Percentiles rank a stretch among this genome's conserved stretches.
Evolutionary conservation across 2,797 vertebrate genomes (phyloP).

Genomic region (Sandelia bainsii): DNA sequence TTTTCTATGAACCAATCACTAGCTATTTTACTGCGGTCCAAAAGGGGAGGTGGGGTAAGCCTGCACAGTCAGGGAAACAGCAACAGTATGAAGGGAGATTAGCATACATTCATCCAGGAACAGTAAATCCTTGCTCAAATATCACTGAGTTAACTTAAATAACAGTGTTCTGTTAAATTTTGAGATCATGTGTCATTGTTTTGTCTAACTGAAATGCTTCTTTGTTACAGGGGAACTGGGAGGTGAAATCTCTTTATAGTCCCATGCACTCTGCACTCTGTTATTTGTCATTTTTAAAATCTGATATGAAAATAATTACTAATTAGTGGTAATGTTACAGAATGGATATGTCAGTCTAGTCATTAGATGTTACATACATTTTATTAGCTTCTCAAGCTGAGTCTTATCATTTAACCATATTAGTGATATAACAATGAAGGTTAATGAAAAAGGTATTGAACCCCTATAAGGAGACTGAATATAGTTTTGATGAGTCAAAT

Average conservation of each 20-base stretch:
- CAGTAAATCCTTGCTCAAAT: constrained; percentile 59
- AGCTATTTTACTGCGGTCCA: constrained; percentile 54
- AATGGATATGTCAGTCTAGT: neutral
- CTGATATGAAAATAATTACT: no score
- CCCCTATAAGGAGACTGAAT: neutral
- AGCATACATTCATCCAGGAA: constrained; percentile 58
- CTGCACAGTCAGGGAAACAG: constrained; percentile 58
- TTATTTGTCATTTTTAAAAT: constrained; percentile 4
- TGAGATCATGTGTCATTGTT: neutral
- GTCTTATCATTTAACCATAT: constrained; percentile 15
- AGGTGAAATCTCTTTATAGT: neutral
- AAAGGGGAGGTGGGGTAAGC: constrained; percentile 38
- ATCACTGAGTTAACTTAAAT: constrained; percentile 29
- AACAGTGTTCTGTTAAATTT: constrained; percentile 14
- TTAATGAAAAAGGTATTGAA: constrained; percentile 16
- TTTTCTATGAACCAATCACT: constrained; percentile 64
- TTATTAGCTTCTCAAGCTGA: neutral
- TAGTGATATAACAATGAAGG: constrained; percentile 30
- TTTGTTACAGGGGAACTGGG: neutral
- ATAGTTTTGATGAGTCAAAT: constrained; percentile 32
- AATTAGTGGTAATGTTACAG: neutral
- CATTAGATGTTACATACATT: neutral
- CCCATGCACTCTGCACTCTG: neutral
- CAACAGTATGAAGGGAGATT: constrained; percentile 63
- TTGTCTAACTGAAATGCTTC: neutral